Conservation (phyloP, 2,113 vertebrate species). For the Melanotaenia duboulayi region DNA sequence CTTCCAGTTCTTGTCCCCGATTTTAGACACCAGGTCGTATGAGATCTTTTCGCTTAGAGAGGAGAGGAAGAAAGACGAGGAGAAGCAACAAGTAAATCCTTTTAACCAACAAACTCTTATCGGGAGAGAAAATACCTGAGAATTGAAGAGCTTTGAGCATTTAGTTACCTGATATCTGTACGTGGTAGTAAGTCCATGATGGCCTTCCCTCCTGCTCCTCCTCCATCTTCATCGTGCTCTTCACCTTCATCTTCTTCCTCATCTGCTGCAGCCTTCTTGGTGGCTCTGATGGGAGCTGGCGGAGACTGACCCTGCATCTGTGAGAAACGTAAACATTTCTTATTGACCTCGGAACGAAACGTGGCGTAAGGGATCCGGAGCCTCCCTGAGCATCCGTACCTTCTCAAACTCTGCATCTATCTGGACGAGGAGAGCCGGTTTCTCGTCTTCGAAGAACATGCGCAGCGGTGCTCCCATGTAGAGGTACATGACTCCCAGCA, state of each 20-base stretch:
- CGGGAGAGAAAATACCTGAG: too few relatives aligned
- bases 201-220: conserved; percentile 82
- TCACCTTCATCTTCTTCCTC: conserved; percentile 84
- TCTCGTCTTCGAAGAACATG: conserved; percentile 99
- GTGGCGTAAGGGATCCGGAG: not conserved
- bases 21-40: conserved; percentile 91
- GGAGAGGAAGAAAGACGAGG: not conserved
- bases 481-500: conserved; percentile 95
- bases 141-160: too few relatives aligned
- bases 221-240: conserved; percentile 87
- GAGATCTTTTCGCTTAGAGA: conserved; percentile 93
- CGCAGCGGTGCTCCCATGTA: conserved; percentile 95
- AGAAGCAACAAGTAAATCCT: too few relatives aligned
- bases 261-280: conserved; percentile 76
- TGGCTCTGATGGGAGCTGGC: conserved; percentile 85
- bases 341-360: not conserved
- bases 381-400: conserved; percentile 74
- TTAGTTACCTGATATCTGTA: conserved; percentile 88
- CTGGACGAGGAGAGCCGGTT: conserved; percentile 94
- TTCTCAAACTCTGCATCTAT: conserved; percentile 98
- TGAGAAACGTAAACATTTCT: not conserved
- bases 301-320: conserved; percentile 95
- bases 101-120: too few relatives aligned
- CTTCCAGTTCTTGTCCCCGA: conserved; percentile 98
- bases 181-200: conserved; percentile 94